Conservation (phyloP, 2,797 vertebrate species). For the Enteromius mattozi region DNA sequence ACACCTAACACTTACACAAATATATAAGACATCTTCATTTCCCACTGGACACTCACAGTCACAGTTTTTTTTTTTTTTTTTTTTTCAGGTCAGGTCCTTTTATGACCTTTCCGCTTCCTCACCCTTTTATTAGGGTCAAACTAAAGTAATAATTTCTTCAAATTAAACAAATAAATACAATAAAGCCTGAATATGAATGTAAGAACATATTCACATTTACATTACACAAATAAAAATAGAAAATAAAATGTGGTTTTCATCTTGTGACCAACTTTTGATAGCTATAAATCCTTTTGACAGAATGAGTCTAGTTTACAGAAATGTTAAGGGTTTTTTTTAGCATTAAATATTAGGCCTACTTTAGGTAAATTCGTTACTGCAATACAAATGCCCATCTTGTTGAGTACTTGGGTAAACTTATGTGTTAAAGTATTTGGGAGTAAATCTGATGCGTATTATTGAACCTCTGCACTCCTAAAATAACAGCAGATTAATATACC, state of each 20-base stretch:
- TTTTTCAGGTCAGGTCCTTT: conserved; percentile 10
- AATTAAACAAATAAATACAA: too few species aligned
- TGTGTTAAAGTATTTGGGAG: background rate
- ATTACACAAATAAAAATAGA: too few species aligned
- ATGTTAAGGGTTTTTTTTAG: too few species aligned
- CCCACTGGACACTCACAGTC: conserved; percentile 27
- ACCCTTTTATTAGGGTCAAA: conserved; percentile 1
- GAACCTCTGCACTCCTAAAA: background rate
- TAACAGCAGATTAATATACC: background rate
- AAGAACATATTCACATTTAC: background rate
- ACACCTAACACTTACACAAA: conserved; percentile 6
- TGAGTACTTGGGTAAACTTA: background rate
- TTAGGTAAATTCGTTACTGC: too few species aligned
- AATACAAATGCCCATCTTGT: background rate
- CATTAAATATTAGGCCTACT: too few species aligned
- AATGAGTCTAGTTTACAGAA: too few species aligned
- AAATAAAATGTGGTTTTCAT: too few species aligned
- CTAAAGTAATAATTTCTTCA: background rate
- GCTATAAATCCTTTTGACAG: too few species aligned
- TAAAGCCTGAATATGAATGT: background rate
- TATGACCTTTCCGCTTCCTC: background rate
- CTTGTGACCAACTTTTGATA: too few species aligned
- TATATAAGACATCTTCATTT: conserved; percentile 16
- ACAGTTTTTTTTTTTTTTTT: conserved; percentile 47
- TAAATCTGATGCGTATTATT: background rate